Conservation (phyloP, 2,797 vertebrate species). For the Ctenosaura bakeri region DNA sequence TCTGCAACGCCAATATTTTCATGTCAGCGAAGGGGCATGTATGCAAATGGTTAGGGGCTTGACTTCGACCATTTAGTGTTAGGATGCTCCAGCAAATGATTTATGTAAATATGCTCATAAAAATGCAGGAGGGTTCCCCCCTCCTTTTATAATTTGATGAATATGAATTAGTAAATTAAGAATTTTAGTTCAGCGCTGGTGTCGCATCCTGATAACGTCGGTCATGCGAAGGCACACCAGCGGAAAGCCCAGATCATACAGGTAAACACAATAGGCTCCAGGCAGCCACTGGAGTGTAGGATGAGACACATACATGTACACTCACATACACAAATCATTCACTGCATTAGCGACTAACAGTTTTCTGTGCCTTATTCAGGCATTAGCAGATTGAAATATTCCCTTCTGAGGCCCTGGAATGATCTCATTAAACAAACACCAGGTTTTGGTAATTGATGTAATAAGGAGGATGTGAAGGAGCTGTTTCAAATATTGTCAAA, state of each 20-base stretch:
- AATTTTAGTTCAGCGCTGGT: conserved; percentile 54
- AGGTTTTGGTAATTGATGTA: conserved; percentile 68
- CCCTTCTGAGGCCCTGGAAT: conserved; percentile 54
- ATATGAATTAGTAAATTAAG: conserved; percentile 81
- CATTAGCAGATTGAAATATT: conserved; percentile 50
- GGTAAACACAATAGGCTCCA: conserved; percentile 62
- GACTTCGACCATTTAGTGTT: conserved; percentile 83
- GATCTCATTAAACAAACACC: conserved; percentile 45
- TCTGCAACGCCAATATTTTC: conserved; percentile 81
- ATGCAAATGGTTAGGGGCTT: conserved; percentile 81
- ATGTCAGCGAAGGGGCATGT: conserved; percentile 77
- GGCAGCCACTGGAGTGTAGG: not conserved
- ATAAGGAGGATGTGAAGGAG: conserved; percentile 35
- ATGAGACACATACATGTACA: conserved; percentile 32
- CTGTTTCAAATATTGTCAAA: conserved; percentile 67
- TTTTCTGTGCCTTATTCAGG: conserved; percentile 49
- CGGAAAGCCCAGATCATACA: conserved; percentile 48
- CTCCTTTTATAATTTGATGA: conserved; percentile 76
- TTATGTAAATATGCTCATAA: conserved; percentile 81
- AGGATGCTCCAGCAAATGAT: conserved; percentile 83
- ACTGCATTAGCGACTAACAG: conserved; percentile 51
- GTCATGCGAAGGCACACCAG: conserved; percentile 59
- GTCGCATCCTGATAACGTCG: conserved; percentile 16
- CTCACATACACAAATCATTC: not conserved
- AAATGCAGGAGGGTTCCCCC: conserved; percentile 66